A percentile compares a stretch with the other conserved stretches of the same genome.
phyloP scores from a whole-genome alignment of 2,797 vertebrate species.

The Ctenopoma kingsleyae region DNA sequence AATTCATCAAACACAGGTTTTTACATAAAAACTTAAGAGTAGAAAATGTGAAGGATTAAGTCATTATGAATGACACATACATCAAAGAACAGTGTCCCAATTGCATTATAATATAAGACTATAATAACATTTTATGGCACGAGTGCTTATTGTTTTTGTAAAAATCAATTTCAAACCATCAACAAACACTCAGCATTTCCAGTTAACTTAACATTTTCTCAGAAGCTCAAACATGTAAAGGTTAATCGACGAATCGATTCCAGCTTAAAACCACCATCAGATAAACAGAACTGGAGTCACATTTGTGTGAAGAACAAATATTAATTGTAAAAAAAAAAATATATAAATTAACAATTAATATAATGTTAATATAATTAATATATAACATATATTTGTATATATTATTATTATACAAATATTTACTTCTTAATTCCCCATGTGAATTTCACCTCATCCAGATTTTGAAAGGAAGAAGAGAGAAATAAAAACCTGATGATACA shows the following conservation, averaged over 20 bases:
- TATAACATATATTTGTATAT: no score
- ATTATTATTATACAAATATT: no score
- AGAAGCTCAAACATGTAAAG: neutral
- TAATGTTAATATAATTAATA: neutral
- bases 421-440: no score
- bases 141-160: conserved; percentile 14
- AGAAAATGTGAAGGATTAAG: conserved; percentile 19
- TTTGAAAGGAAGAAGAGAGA: neutral
- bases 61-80: conserved; percentile 14
- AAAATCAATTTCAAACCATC: neutral
- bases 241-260: conserved; percentile 27
- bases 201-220: conserved; percentile 39
- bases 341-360: no score
- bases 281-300: no score
- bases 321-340: conserved; percentile 8
- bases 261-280: conserved; percentile 1
- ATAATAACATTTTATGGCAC: conserved; percentile 9
- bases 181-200: conserved; percentile 22
- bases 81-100: neutral
- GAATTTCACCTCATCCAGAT: neutral
- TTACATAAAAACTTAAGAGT: neutral
- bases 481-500: conserved; percentile 10
- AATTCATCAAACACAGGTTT: neutral
- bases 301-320: no score
- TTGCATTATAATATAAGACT: neutral